A percentile compares a stretch with the other conserved stretches of the same genome.
Evolutionary conservation across 2,888 invertebrate species (phyloP).

Genomic region (Sipunculus nudus): DNA sequence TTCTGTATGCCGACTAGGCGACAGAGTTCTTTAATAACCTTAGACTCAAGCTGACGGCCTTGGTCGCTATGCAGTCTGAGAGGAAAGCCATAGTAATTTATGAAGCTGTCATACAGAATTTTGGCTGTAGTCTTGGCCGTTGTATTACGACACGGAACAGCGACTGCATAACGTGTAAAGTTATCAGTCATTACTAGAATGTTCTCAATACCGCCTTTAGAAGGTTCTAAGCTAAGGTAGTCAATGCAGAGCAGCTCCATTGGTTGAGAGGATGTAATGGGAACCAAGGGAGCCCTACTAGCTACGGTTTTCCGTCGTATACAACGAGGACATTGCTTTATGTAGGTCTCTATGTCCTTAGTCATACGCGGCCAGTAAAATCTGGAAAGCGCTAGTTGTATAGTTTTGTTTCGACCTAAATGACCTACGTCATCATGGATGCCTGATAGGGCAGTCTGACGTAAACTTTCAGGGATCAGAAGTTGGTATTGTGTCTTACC

Average conservation of each 20-base stretch:
- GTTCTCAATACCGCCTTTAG: constrained; percentile 22
- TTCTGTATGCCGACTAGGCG: neutral
- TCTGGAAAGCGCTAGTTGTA: neutral
- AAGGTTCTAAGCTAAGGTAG: constrained; percentile 24
- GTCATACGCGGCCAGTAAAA: neutral
- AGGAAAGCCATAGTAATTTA: constrained; percentile 31
- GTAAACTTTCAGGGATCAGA: too few species aligned
- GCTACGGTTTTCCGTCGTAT: neutral
- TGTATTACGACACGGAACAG: constrained; percentile 28
- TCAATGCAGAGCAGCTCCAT: constrained; percentile 31
- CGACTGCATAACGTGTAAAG: constrained; percentile 31
- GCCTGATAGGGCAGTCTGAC: too few species aligned
- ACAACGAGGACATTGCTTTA: neutral
- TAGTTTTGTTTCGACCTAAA: neutral
- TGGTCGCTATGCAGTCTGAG: constrained; percentile 5
- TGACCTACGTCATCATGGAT: neutral
- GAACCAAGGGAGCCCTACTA: constrained; percentile 9
- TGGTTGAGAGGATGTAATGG: constrained; percentile 14
- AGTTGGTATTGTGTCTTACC: neutral
- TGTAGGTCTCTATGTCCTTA: neutral
- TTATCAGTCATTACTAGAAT: constrained; percentile 34
- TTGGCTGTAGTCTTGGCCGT: too few species aligned
- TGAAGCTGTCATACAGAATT: constrained; percentile 25
- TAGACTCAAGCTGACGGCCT: constrained; percentile 2
- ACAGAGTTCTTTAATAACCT: constrained; percentile 2